Evolutionary conservation across 1,140 invertebrate genomes (phyloP), one percentile per base, ranked within the genome.

Genomic region (Hypsibius dujardini): DNA sequence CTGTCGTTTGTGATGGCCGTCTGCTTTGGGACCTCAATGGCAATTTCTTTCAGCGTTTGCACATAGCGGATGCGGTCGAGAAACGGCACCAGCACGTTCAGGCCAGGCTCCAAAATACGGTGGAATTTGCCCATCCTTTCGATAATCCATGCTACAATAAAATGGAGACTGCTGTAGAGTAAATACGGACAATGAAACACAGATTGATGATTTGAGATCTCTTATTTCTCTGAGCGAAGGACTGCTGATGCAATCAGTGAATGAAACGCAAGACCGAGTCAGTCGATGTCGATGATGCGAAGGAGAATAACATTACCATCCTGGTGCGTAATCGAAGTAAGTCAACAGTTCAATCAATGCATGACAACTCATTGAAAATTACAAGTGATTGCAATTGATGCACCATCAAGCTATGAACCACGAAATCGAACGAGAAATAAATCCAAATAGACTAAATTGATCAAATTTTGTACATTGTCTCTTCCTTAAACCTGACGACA

Each of bases 51-150:
- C 2, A 99, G 81, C 82, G 90, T 94, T 80, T 99, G 96, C 40
- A 98, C 94, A 84, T 99, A 98, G 82, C 90, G 95, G 3, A 99
- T 87, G 80, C 83, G 85, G 81, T 99, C 95, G 69, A 96, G 80
- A 74, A 99, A 80, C 2, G 96, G 96, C 73, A 95, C 83, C 12
- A 98, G 80, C 72, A 98, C 76, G 79, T 98, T 99, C 1, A 99
- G 81, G 2, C 96, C 96, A 50, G 95, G 95, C 69, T 95, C 87
- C 47, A 98, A 80, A 73, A 95, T 90, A 80, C 88, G 85, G 77
- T 91, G 84, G 82, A 93, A 98, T 82, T 90, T 93, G 70, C 96
- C 96, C 93, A 99, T 98, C 78, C 95, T 82, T 82, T 99, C 95
- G 0, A 98, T 89, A 73, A 99, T 84, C 96, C 96, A 99, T 70